phyloP scores from a whole-genome alignment of 2,888 invertebrate genomes.

The Dasypogon diadema region DNA sequence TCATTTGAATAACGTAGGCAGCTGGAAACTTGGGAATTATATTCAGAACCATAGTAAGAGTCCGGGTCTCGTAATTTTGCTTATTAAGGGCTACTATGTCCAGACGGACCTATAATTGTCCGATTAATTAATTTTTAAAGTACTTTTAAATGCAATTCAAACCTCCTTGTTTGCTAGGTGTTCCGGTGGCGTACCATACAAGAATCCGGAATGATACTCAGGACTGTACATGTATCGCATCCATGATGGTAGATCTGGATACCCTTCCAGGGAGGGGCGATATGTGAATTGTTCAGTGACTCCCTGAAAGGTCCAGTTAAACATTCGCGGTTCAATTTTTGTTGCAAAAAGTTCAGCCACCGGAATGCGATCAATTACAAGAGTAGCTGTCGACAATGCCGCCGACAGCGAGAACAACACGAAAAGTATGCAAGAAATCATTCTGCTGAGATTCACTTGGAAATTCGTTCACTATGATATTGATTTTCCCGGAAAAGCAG shows the following conservation, averaged over 20 bases:
- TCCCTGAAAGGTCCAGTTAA: slow-evolving; percentile 78
- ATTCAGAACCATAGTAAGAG: slow-evolving; percentile 74
- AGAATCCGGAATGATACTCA: slow-evolving; percentile 81
- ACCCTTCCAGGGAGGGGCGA: slow-evolving; percentile 79
- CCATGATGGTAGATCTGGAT: slow-evolving; percentile 90
- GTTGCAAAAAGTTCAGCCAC: slow-evolving; percentile 81
- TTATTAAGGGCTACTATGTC: slow-evolving; percentile 84
- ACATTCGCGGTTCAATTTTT: slow-evolving; percentile 80
- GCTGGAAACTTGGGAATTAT: slow-evolving; percentile 78
- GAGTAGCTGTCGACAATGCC: background rate
- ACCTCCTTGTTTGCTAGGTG: slow-evolving; percentile 70
- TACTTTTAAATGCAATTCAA: background rate
- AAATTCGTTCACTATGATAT: background rate
- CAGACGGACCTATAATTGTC: slow-evolving; percentile 69
- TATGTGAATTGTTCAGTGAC: slow-evolving; percentile 70
- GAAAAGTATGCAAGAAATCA: background rate
- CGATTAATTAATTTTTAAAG: background rate
- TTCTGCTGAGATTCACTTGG: background rate
- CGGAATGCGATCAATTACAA: slow-evolving; percentile 62
- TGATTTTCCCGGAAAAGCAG: background rate
- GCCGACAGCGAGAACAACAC: slow-evolving; percentile 44
- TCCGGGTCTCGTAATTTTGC: slow-evolving; percentile 81
- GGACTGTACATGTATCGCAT: slow-evolving; percentile 85
- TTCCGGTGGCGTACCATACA: slow-evolving; percentile 86
- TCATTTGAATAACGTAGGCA: slow-evolving; percentile 83